phyloP scores from a whole-genome alignment of 1,140 invertebrate species.

The Calosoma granatense region DNA sequence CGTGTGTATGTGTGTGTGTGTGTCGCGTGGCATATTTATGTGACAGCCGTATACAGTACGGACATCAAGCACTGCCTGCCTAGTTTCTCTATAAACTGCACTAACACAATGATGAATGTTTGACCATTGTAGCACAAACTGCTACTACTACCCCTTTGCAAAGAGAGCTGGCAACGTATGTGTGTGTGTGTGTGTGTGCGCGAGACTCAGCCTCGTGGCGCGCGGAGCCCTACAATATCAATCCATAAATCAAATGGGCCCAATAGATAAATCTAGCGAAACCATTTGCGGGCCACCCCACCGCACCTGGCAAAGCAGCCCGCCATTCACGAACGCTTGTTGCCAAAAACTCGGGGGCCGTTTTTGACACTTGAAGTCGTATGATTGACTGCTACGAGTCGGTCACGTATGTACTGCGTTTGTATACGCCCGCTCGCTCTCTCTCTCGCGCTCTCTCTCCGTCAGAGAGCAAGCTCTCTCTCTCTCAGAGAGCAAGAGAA shows the following conservation, averaged over 20 bases:
- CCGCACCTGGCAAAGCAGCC: background rate
- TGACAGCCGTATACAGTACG: slow-evolving; percentile 16
- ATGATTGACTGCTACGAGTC: background rate
- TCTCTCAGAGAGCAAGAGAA: too few relatives aligned
- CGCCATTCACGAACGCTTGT: too few relatives aligned
- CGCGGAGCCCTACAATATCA: slow-evolving; percentile 27
- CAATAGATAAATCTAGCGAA: slow-evolving; percentile 24
- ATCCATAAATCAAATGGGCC: slow-evolving; percentile 29
- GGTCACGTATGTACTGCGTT: too few relatives aligned
- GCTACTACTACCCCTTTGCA: slow-evolving; percentile 20
- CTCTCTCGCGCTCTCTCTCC: too few relatives aligned
- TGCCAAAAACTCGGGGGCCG: background rate
- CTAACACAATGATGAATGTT: slow-evolving; percentile 23
- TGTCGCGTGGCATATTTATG: slow-evolving; percentile 21
- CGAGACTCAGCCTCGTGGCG: too few relatives aligned
- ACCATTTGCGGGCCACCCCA: slow-evolving; percentile 15
- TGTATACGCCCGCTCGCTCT: too few relatives aligned
- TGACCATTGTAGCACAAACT: slow-evolving; percentile 21
- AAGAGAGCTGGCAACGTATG: too few relatives aligned
- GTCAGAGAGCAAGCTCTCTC: too few relatives aligned
- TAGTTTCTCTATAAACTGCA: slow-evolving; percentile 11
- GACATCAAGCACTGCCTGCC: slow-evolving; percentile 16
- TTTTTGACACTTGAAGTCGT: background rate
- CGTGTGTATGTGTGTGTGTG: slow-evolving; percentile 12
- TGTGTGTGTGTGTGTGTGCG: too few relatives aligned